Conservation (phyloP, 2,888 invertebrate species). For the Helobdella robusta region DNA sequence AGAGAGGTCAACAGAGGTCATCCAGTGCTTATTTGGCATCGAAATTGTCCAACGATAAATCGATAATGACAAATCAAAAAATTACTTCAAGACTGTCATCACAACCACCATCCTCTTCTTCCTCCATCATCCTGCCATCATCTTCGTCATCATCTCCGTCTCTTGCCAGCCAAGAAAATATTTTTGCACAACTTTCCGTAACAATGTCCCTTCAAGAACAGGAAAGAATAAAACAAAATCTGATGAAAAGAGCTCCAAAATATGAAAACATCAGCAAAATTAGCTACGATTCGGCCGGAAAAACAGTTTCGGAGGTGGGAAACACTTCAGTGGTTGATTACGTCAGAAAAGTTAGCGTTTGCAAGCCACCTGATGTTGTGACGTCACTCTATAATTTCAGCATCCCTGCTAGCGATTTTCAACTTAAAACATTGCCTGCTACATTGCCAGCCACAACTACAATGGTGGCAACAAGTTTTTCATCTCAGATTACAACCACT, state of each 20-base stretch:
- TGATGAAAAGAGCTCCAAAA: conserved; percentile 41
- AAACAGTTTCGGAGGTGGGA: not conserved
- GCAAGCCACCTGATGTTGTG: not conserved
- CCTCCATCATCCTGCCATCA: not conserved
- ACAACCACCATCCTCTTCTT: not conserved
- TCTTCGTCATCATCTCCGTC: not conserved
- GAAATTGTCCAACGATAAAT: not conserved
- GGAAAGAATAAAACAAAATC: conserved; percentile 6
- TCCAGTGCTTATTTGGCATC: not conserved
- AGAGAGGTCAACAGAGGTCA: not conserved
- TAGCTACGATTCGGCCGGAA: conserved; percentile 18
- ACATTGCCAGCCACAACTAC: not conserved
- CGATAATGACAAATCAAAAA: too few relatives aligned
- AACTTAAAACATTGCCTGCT: too few relatives aligned
- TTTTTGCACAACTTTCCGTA: too few relatives aligned
- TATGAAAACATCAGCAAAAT: conserved; percentile 45
- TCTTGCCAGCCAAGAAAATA: not conserved
- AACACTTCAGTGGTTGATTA: not conserved
- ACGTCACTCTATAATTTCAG: not conserved
- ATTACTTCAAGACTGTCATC: not conserved
- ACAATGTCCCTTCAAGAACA: not conserved
- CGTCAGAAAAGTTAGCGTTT: not conserved
- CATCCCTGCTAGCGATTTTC: too few relatives aligned
- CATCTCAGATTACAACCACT: not conserved
- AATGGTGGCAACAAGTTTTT: too few relatives aligned